Evolutionary conservation across 2,797 vertebrate genomes (phyloP).

Genomic region (Anabas testudineus): DNA sequence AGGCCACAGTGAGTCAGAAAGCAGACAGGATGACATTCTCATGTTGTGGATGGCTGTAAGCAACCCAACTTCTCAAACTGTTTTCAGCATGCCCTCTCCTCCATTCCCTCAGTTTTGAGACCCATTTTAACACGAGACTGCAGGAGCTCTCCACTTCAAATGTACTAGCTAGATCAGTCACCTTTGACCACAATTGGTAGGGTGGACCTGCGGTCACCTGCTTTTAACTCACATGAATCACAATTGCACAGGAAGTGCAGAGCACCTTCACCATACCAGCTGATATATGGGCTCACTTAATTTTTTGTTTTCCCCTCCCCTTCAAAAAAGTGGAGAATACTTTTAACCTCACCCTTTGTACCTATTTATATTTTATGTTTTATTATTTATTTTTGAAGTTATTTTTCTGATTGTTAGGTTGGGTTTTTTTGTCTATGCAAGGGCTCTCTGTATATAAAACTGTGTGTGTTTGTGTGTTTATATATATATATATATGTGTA

Average conservation of each 20-base stretch:
- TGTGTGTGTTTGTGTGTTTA: neutral
- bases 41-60: constrained; percentile 33
- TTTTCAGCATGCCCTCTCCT: constrained; percentile 24
- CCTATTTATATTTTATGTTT: constrained; percentile 73
- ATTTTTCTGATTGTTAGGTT: constrained; percentile 64
- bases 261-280: constrained; percentile 43
- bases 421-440: constrained; percentile 35
- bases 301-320: constrained; percentile 22
- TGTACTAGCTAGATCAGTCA: constrained; percentile 38
- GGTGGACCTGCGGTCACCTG: constrained; percentile 41
- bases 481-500: constrained; percentile 11
- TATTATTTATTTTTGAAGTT: constrained; percentile 58
- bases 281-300: constrained; percentile 38
- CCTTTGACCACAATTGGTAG: constrained; percentile 25
- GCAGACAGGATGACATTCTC: constrained; percentile 36
- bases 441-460: constrained; percentile 56
- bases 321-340: constrained; percentile 50
- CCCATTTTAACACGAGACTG: constrained; percentile 65
- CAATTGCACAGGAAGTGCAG: constrained; percentile 45
- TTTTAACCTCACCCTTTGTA: constrained; percentile 74
- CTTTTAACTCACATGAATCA: constrained; percentile 72
- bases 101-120: constrained; percentile 32
- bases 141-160: constrained; percentile 40
- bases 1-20: constrained; percentile 32
- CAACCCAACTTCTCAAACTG: constrained; percentile 22